Percentiles rank a stretch among this genome's conserved stretches.
Conservation (phyloP, 2,113 vertebrate species). For the Marcusenius ussheri region DNA sequence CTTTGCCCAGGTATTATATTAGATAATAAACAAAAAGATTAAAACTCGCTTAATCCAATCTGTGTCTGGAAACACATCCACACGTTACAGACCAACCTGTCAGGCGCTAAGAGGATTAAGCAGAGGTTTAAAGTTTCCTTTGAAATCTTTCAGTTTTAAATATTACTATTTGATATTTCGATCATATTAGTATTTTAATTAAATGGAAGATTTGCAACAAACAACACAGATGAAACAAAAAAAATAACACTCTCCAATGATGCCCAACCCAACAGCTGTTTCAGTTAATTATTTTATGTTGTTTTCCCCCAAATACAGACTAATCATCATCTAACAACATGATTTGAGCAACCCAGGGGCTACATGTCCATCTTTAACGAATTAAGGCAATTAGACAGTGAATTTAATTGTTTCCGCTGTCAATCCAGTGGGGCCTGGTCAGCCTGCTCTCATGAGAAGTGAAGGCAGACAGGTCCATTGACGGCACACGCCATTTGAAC, state of each 20-base stretch:
- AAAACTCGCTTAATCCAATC: constrained; percentile 52
- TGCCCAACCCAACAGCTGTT: constrained; percentile 22
- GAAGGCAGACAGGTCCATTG: not conserved
- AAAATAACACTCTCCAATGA: constrained; percentile 25
- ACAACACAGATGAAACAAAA: constrained; percentile 26
- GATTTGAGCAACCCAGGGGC: not conserved
- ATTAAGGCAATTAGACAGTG: not conserved
- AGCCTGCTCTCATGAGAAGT: not conserved
- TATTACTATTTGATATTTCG: constrained; percentile 59
- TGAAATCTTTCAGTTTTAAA: constrained; percentile 65
- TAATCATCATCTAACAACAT: constrained; percentile 1
- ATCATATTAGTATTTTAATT: constrained; percentile 60
- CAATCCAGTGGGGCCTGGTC: not conserved
- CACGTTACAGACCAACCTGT: constrained; percentile 43
- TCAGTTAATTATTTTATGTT: constrained; percentile 23
- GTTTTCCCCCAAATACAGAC: not conserved
- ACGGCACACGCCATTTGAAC: not conserved
- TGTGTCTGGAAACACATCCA: constrained; percentile 44
- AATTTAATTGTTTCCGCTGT: constrained; percentile 21
- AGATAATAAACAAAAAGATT: constrained; percentile 49
- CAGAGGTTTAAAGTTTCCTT: constrained; percentile 65
- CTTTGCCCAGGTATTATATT: constrained; percentile 46
- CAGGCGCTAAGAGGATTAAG: constrained; percentile 61
- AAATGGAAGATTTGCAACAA: constrained; percentile 37
- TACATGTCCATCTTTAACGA: not conserved